phyloP scores from a whole-genome alignment of 2,797 vertebrate genomes.

The Phylloscopus collybita region DNA sequence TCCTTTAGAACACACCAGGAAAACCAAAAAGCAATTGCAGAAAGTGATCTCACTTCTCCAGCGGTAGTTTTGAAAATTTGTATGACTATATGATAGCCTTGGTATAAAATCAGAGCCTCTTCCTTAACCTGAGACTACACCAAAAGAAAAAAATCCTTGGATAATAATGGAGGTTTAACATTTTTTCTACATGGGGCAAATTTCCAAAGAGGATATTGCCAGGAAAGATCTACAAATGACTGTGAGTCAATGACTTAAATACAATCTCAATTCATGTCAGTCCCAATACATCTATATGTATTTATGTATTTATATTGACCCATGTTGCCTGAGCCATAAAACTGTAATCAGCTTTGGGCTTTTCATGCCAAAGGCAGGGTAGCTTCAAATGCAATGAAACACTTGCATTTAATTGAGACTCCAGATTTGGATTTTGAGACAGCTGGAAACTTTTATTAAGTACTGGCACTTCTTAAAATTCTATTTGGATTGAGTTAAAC shows the following conservation, averaged over 20 bases:
- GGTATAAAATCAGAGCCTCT: neutral
- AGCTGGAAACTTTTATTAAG: slow-evolving; percentile 70
- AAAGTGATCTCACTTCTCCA: neutral
- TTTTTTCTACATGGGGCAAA: neutral
- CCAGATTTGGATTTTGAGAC: slow-evolving; percentile 48
- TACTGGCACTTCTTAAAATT: slow-evolving; percentile 59
- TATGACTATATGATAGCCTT: neutral
- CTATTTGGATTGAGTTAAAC: slow-evolving; percentile 29
- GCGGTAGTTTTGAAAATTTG: neutral
- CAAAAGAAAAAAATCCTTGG: slow-evolving; percentile 24
- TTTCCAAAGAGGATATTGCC: slow-evolving; percentile 11
- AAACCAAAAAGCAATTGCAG: neutral
- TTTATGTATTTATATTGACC: neutral
- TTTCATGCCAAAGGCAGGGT: slow-evolving; percentile 24
- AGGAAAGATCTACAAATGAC: slow-evolving; percentile 33
- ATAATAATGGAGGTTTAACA: neutral
- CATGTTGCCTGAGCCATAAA: neutral
- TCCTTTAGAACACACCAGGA: neutral
- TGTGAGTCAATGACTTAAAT: neutral
- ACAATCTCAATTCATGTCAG: neutral
- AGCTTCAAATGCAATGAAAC: slow-evolving; percentile 18
- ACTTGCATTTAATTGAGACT: slow-evolving; percentile 24
- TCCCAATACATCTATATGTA: neutral
- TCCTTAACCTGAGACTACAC: neutral
- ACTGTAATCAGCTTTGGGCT: neutral